Evolutionary conservation across 2,888 invertebrate genomes (phyloP).

Genomic region (Drosophila flavopinicola): DNA sequence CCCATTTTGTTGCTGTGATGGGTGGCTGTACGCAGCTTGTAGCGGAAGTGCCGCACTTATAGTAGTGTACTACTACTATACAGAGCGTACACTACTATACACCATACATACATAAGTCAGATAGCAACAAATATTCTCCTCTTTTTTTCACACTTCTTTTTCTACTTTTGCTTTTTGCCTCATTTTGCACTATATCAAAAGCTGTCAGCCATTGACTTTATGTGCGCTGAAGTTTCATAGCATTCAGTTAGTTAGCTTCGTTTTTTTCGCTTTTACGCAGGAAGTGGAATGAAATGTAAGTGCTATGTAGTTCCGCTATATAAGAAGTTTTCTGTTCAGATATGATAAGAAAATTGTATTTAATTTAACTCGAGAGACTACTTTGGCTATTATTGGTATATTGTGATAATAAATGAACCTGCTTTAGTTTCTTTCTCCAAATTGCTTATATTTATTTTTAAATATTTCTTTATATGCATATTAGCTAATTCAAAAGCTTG

Average conservation of each 20-base stretch:
- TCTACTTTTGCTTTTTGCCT: constrained; percentile 1
- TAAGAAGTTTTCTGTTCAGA: neutral
- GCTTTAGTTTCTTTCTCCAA: neutral
- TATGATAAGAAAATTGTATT: neutral
- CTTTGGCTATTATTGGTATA: no score
- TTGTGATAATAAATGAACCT: no score
- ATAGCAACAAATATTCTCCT: constrained; percentile 10
- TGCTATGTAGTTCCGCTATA: neutral
- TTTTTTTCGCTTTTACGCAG: neutral
- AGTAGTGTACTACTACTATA: constrained; percentile 15
- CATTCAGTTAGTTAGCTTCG: constrained; percentile 12
- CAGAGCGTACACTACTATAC: constrained; percentile 6
- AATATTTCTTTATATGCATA: no score
- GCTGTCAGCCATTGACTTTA: constrained; percentile 35
- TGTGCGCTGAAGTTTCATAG: constrained; percentile 14
- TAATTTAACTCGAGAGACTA: neutral
- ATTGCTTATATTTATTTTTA: neutral
- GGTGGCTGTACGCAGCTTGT: constrained; percentile 26
- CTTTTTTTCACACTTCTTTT: constrained; percentile 1
- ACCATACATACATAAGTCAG: constrained; percentile 20
- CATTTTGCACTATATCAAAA: constrained; percentile 36
- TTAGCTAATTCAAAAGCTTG: no score
- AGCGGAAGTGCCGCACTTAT: constrained; percentile 43
- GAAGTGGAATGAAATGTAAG: constrained; percentile 4
- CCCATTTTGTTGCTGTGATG: constrained; percentile 16